These are phyloP conservation scores for Biston betularia DNA, from an alignment of 2,888 invertebrate genomes.

Conservation along the genomic window DNA sequence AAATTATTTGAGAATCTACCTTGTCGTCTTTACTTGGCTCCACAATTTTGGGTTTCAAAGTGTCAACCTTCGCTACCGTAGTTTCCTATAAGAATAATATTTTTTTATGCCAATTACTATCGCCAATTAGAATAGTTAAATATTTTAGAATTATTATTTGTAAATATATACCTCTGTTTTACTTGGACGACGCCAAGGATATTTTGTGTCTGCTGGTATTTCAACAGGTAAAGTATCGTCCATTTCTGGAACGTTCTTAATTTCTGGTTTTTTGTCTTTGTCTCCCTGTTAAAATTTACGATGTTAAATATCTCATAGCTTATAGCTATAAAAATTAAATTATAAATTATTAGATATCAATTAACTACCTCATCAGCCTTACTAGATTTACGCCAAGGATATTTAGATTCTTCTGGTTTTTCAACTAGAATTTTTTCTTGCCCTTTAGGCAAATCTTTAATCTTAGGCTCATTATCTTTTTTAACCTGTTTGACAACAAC, in stretches of 20 bases:
- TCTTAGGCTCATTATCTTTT: conserved; percentile 29
- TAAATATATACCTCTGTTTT: conserved; percentile 53
- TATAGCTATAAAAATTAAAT: background rate
- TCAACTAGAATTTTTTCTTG: conserved; percentile 35
- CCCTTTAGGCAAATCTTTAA: conserved; percentile 27
- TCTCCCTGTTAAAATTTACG: conserved; percentile 43
- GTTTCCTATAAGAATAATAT: conserved; percentile 35
- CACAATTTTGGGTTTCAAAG: conserved; percentile 24
- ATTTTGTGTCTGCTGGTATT: conserved; percentile 40
- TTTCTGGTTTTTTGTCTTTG: conserved; percentile 35
- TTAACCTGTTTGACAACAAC: conserved; percentile 12
- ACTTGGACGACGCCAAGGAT: conserved; percentile 40
- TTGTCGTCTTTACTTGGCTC: conserved; percentile 26
- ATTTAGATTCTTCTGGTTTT: conserved; percentile 38
- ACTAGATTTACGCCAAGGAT: conserved; percentile 41
- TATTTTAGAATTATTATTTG: background rate
- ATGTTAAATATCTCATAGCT: background rate
- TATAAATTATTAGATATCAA: background rate
- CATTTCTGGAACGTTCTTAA: conserved; percentile 26
- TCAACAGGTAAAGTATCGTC: conserved; percentile 35
- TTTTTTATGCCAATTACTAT: conserved; percentile 10
- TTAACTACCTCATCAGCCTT: conserved; percentile 33
- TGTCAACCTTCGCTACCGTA: conserved; percentile 33
- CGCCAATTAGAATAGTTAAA: background rate
- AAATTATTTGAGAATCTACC: conserved; percentile 17